Evolutionary conservation across 2,113 vertebrate genomes (phyloP), one percentile per base, ranked within the genome.

Genomic region (Pitta sordida): DNA sequence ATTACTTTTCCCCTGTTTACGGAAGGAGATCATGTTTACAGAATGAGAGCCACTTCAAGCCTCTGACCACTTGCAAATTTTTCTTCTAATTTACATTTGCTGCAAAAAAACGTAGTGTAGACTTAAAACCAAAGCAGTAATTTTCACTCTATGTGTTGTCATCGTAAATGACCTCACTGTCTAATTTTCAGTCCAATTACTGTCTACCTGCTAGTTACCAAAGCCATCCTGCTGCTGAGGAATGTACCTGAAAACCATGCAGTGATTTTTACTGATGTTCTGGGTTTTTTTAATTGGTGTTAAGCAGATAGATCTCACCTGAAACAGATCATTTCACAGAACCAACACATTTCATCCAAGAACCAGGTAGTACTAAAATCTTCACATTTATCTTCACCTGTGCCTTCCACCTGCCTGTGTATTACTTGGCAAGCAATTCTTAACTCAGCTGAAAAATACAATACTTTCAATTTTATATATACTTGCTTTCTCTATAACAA

Each of bases 111-210:
- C 2, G 2, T 5, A 48, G 30, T 10, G 19, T 44, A 56, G 3
- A 10, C 41, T 53, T 89, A 63, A 12, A 87, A 49, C 49, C 44
- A 32, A 90, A 79, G 84, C 87, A 79, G 41, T 89, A 89, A 95
- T 82, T 92, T 90, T 92, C 81, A 87, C 70, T 81, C 36, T 64
- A 15, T 51, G 52, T 52, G 74, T 89, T 95, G 78, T 73, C 87
- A 87, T 34, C 1, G 0, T 37, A 91, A 95, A 94, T 68, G 74
- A 93, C 65, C 84, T 65, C 82, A 65, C 44, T 3, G 7, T 37
- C 82, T 70, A 85, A 89, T 94, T 89, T 95, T 85, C 84, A 73
- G 70, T 85, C 87, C 91, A 95, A 83, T 94, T 96, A 95, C 46
- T 91, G 87, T 71, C 56, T 6, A 8, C 81, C 87, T 76, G 68